Conservation (phyloP, 2,797 vertebrate species). For the Sebastes jordani region DNA sequence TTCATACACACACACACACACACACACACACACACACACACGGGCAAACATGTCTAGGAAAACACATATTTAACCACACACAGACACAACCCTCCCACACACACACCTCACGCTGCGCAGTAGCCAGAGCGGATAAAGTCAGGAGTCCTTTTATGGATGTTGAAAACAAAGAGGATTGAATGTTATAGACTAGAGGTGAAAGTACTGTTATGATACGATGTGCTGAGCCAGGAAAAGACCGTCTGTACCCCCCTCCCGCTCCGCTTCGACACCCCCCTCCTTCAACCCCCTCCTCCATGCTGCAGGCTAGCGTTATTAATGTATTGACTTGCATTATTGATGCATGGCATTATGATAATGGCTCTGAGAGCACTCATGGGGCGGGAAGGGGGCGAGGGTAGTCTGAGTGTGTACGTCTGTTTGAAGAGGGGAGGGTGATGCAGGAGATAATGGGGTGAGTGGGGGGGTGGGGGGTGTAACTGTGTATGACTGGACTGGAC, state of each 20-base stretch:
- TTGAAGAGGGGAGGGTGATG: constrained; percentile 26
- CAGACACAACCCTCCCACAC: constrained; percentile 3
- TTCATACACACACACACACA: constrained; percentile 17
- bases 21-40: constrained; percentile 13
- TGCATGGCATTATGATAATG: constrained; percentile 86
- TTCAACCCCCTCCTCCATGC: constrained; percentile 17
- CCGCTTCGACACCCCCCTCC: background rate
- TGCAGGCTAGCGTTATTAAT: constrained; percentile 79
- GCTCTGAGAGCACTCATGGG: constrained; percentile 73
- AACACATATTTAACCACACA: background rate
- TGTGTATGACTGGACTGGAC: constrained; percentile 25
- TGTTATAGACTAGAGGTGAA: constrained; percentile 31
- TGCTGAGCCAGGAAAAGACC: constrained; percentile 51
- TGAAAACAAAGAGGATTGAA: constrained; percentile 55
- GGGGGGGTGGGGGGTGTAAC: constrained; percentile 4
- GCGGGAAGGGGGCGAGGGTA: constrained; percentile 6
- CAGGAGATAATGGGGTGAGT: constrained; percentile 35
- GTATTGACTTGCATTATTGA: constrained; percentile 87
- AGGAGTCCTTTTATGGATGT: constrained; percentile 63
- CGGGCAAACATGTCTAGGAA: background rate
- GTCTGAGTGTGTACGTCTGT: constrained; percentile 50
- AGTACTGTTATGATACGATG: constrained; percentile 51
- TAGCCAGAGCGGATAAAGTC: constrained; percentile 15
- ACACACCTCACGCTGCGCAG: background rate
- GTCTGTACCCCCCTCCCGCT: constrained; percentile 15